Percentiles rank a stretch among this genome's conserved stretches.
These are phyloP conservation scores for Parascotia fuliginaria DNA, from an alignment of 2,888 invertebrate species.

Conservation along the genomic window DNA sequence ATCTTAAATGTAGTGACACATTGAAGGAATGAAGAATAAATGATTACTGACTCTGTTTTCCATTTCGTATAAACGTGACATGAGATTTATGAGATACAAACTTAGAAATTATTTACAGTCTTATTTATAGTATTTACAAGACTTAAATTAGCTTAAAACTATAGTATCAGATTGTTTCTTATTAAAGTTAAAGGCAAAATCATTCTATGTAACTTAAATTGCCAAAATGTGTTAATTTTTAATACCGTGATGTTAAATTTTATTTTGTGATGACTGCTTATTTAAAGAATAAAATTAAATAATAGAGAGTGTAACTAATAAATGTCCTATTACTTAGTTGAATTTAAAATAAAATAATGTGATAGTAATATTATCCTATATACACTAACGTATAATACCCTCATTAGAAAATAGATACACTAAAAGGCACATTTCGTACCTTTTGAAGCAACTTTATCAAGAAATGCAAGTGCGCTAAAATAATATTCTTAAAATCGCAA, in stretches of 20 bases:
- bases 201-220: conserved; percentile 21
- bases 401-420: conserved; percentile 68
- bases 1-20: conserved; percentile 12
- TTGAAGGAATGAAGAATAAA: conserved; percentile 6
- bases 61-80: conserved; percentile 10
- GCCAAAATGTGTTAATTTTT: conserved; percentile 11
- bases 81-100: conserved; percentile 19
- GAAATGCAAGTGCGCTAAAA: conserved; percentile 33
- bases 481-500: conserved; percentile 11
- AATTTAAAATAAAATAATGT: conserved; percentile 14
- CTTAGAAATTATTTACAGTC: conserved; percentile 56
- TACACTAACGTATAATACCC: conserved; percentile 76
- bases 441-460: conserved; percentile 56
- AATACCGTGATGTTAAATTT: conserved; percentile 13
- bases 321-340: conserved; percentile 2
- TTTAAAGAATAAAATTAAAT: conserved; percentile 26
- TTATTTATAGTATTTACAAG: conserved; percentile 55
- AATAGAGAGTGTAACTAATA: conserved; percentile 30
- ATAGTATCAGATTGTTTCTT: conserved; percentile 40
- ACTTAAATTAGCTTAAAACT: conserved; percentile 36
- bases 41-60: conserved; percentile 5
- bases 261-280: conserved; percentile 16
- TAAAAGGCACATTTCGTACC: conserved; percentile 82
- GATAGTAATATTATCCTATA: conserved; percentile 50
- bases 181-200: conserved; percentile 36